Conservation (phyloP, 2,888 invertebrate species). For the Yponomeuta cagnagella region DNA sequence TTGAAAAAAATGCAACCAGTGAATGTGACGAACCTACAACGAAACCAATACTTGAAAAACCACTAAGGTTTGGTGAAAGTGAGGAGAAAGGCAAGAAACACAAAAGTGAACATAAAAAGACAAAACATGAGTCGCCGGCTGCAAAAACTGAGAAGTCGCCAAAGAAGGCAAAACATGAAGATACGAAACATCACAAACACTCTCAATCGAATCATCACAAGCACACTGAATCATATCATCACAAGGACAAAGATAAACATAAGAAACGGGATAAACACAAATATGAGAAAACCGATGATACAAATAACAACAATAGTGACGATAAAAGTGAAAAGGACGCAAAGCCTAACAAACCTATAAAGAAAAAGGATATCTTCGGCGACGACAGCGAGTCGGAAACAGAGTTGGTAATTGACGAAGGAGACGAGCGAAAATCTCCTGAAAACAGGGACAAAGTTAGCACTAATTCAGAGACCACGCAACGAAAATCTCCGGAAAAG, state of each 20-base stretch:
- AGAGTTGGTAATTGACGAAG: conserved; percentile 45
- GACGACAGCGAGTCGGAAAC: conserved; percentile 31
- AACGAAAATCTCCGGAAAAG: conserved; percentile 22
- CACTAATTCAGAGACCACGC: conserved; percentile 21
- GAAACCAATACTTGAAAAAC: conserved; percentile 23
- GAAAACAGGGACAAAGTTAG: conserved; percentile 29
- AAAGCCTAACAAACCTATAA: conserved; percentile 15
- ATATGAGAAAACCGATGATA: conserved; percentile 17
- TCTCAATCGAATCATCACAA: conserved; percentile 17
- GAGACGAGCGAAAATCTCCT: conserved; percentile 14
- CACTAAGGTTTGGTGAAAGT: conserved; percentile 10
- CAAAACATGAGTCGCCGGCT: not conserved
- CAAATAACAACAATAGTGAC: conserved; percentile 22
- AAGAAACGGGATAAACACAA: conserved; percentile 25
- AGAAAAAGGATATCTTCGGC: not conserved
- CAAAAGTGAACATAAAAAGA: conserved; percentile 21
- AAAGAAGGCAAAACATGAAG: conserved; percentile 14
- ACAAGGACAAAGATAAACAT: conserved; percentile 25
- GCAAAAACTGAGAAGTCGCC: not conserved
- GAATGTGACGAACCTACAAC: not conserved
- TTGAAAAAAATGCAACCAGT: too few relatives aligned
- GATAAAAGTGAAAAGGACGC: conserved; percentile 17
- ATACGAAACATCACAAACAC: conserved; percentile 19
- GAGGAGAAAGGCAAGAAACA: conserved; percentile 24
- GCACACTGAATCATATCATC: conserved; percentile 17